Conservation (phyloP, 2,888 invertebrate species). For the Standfussiana lucernea region DNA sequence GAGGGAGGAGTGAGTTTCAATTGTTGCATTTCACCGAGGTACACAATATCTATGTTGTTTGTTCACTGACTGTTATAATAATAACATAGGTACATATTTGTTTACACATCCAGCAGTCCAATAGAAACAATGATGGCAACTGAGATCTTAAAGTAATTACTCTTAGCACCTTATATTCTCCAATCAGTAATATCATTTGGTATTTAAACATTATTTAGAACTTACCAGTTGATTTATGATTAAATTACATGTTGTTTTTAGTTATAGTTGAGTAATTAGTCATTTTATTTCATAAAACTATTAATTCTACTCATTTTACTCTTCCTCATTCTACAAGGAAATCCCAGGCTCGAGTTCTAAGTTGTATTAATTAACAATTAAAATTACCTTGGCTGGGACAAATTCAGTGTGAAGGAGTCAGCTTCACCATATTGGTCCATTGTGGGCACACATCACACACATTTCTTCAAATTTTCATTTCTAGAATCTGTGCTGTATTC, state of each 20-base stretch:
- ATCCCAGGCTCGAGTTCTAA: neutral
- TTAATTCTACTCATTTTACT: constrained; percentile 21
- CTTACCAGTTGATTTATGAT: neutral
- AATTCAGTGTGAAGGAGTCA: neutral
- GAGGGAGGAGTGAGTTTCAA: constrained; percentile 32
- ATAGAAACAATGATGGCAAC: constrained; percentile 42
- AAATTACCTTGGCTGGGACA: neutral
- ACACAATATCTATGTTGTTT: constrained; percentile 39
- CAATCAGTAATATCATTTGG: neutral
- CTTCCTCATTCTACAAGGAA: constrained; percentile 24
- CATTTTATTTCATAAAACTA: constrained; percentile 9
- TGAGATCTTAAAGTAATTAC: constrained; percentile 5
- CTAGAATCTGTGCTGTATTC: neutral
- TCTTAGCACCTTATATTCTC: neutral
- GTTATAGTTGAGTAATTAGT: constrained; percentile 1
- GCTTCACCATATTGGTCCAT: neutral
- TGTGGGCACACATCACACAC: too few relatives aligned
- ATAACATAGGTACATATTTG: constrained; percentile 43
- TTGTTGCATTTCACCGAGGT: constrained; percentile 28
- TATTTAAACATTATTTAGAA: neutral
- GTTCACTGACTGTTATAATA: constrained; percentile 20
- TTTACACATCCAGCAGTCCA: constrained; percentile 38
- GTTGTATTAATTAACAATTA: neutral
- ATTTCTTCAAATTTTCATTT: neutral
- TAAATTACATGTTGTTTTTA: neutral